Evolutionary conservation across 30 jellyfish, hydroid and myxozoan genomes (phyloP).

Genomic region (Cassiopea xamachana): DNA sequence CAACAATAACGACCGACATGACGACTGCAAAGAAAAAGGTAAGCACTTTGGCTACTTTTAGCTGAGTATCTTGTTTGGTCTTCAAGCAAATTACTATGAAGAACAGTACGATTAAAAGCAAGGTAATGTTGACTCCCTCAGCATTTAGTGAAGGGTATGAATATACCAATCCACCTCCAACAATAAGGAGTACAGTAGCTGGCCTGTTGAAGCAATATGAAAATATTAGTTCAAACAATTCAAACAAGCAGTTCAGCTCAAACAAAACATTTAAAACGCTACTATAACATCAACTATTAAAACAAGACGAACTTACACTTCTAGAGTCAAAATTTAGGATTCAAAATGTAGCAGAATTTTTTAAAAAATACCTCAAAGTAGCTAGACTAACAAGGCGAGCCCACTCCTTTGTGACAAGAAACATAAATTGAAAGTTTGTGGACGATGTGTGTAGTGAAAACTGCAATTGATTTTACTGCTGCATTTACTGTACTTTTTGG

Average conservation of each 20-base stretch:
- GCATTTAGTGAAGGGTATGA: slow-evolving; percentile 73
- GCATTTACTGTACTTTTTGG: too few species aligned
- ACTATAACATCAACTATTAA: not conserved
- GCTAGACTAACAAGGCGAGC: not conserved
- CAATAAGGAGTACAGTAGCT: slow-evolving; percentile 86
- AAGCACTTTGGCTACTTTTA: slow-evolving; percentile 83
- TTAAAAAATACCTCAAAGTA: not conserved
- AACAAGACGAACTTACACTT: too few species aligned
- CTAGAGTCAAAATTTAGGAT: too few species aligned
- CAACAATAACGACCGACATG: slow-evolving; percentile 94
- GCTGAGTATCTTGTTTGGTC: slow-evolving; percentile 83
- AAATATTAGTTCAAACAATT: not conserved
- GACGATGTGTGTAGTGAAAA: too few species aligned
- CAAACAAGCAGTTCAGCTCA: not conserved
- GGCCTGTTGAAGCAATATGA: slow-evolving; percentile 66
- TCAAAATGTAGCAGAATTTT: not conserved
- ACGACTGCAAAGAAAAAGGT: slow-evolving; percentile 88
- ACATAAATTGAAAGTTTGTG: not conserved
- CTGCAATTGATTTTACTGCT: too few species aligned
- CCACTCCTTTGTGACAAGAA: not conserved
- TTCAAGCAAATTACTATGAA: slow-evolving; percentile 82
- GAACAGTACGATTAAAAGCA: slow-evolving; percentile 49
- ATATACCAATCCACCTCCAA: slow-evolving; percentile 94
- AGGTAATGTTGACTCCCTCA: slow-evolving; percentile 57
- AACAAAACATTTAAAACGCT: not conserved